Evolutionary conservation across 2,113 vertebrate genomes (phyloP).

Genomic region (Thalassarche chlororhynchos): DNA sequence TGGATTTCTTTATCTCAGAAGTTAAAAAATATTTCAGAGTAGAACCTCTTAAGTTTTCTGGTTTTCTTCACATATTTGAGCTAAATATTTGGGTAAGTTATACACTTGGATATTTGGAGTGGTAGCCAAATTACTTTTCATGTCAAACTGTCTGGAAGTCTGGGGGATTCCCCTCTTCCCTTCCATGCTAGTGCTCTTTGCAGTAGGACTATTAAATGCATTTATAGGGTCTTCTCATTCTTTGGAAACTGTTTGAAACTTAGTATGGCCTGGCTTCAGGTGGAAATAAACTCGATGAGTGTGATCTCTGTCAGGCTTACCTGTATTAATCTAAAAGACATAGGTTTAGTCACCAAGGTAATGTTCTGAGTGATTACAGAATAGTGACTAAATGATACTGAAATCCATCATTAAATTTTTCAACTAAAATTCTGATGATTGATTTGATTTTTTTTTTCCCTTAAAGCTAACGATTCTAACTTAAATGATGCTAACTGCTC

Average conservation of each 20-base stretch:
- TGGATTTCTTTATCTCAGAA: neutral
- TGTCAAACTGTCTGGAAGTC: neutral
- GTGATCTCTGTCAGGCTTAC: neutral
- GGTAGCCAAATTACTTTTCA: neutral
- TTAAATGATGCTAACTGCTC: neutral
- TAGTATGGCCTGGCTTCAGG: neutral
- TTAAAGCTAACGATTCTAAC: neutral
- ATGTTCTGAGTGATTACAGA: neutral
- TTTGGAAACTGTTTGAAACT: neutral
- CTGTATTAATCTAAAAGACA: neutral
- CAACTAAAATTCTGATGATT: neutral
- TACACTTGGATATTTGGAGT: neutral
- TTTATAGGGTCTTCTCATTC: neutral
- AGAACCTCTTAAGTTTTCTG: neutral
- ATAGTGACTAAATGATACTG: neutral
- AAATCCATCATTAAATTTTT: neutral
- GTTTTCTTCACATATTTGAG: neutral
- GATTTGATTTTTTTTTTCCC: neutral
- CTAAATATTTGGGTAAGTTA: neutral
- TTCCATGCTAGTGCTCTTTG: neutral
- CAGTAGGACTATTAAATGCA: neutral
- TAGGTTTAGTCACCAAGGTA: neutral
- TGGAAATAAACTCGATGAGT: fast-evolving
- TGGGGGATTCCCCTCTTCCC: neutral
- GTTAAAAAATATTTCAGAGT: neutral